phyloP scores from a whole-genome alignment of 2,797 vertebrate species.

The Xenentodon cancila region DNA sequence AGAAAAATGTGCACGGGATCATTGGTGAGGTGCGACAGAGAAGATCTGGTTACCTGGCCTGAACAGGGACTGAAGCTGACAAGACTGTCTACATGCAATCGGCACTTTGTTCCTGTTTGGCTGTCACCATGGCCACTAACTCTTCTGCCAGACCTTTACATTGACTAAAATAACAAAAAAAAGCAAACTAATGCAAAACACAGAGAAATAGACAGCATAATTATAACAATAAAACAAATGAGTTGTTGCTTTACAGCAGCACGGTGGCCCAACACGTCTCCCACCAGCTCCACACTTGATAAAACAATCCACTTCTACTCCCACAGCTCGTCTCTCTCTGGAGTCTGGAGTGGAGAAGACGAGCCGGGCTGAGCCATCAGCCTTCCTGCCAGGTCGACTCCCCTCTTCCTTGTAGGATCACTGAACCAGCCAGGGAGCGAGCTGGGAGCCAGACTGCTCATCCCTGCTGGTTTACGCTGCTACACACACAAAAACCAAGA shows the following conservation, averaged over 20 bases:
- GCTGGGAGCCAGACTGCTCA: constrained; percentile 7
- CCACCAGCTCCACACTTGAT: constrained; percentile 18
- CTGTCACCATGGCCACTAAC: constrained; percentile 67
- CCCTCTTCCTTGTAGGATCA: constrained; percentile 19
- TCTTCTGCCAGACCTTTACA: constrained; percentile 48
- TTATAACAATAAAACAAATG: not conserved
- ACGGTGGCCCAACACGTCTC: constrained; percentile 19
- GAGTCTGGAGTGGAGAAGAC: constrained; percentile 51
- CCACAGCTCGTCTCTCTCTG: constrained; percentile 34
- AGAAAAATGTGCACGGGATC: constrained; percentile 14
- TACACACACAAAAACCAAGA: not conserved
- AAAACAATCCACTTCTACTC: constrained; percentile 44
- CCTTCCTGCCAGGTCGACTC: constrained; percentile 40
- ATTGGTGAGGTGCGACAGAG: constrained; percentile 9
- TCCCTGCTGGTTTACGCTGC: not conserved
- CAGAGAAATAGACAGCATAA: not conserved
- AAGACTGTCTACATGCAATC: constrained; percentile 50
- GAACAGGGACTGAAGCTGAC: constrained; percentile 14
- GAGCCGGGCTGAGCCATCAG: constrained; percentile 47
- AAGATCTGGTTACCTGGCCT: constrained; percentile 12
- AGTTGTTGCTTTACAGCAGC: constrained; percentile 3
- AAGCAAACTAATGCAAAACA: constrained; percentile 4
- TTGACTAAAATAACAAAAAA: constrained; percentile 28
- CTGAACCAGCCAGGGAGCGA: constrained; percentile 9
- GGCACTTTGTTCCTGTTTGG: constrained; percentile 42